Evolutionary conservation across 30 jellyfish, hydroid and myxozoan genomes (phyloP).

Genomic region (Turritopsis rubra): DNA sequence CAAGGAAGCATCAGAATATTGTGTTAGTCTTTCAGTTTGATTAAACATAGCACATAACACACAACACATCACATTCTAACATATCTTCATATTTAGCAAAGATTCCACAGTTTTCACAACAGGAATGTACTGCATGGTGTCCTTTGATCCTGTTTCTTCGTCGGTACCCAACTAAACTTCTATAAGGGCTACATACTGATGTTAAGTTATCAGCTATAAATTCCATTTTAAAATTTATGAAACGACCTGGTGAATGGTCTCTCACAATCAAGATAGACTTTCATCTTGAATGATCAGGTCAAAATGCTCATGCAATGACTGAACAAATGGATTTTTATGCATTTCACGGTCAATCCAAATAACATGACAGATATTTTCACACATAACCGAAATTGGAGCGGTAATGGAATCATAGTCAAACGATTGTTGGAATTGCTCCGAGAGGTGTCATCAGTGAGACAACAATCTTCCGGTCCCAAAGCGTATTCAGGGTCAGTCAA

Average conservation of each 20-base stretch:
- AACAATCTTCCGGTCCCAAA: too few species aligned
- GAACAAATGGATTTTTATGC: neutral
- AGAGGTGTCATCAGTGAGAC: too few species aligned
- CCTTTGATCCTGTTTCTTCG: neutral
- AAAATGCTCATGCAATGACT: neutral
- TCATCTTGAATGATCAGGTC: neutral
- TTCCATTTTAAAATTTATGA: neutral
- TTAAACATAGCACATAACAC: neutral
- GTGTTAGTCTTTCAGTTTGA: neutral
- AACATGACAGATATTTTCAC: neutral
- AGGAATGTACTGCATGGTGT: constrained; percentile 7
- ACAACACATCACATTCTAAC: too few species aligned
- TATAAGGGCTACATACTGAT: neutral
- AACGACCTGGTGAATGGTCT: neutral
- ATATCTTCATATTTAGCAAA: neutral
- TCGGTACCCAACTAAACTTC: neutral
- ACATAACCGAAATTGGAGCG: neutral
- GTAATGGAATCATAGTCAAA: neutral
- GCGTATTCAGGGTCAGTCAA: too few species aligned
- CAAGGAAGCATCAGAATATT: neutral
- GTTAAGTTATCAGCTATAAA: neutral
- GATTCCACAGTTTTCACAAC: neutral
- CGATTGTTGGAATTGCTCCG: neutral
- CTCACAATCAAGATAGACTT: neutral
- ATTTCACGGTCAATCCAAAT: neutral